Evolutionary conservation across 1,140 invertebrate genomes (phyloP), one percentile per base, ranked within the genome.

Genomic region (Chironomus striatipennis): DNA sequence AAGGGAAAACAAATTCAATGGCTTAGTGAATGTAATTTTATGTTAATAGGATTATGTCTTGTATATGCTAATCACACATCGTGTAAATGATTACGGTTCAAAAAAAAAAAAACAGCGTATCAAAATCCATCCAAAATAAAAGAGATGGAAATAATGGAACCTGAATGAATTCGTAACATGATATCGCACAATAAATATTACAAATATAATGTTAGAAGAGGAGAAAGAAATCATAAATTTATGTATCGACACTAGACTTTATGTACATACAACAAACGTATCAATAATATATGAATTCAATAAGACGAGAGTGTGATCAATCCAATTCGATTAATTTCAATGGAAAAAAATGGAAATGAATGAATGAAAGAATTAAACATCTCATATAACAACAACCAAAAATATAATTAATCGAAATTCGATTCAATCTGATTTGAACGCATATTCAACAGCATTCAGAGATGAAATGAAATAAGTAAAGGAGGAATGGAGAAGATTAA

Each of bases 31-130:
- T 70, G 65, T 70, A 70, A 70, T 70, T 20, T 70, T 70, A 70
- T 70, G 65, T 21, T 70, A 70, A 70, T 70, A 70, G 65, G 65
- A n/a, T 70, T 70, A 70, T 20, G 18, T 20, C 6, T 70, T 70
- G 65, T 70, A 70, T 70, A 70, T 70, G 65, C 65, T 70, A 70
- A 70, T 70, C 65, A 70, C 65, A 70, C 20, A 20, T 18, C n/a
- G 47, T 57, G 47, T 57, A 57, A 57, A 57, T 12, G 47, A 57
- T n/a, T 34, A 34, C 5, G 24, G 24, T 34, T n/a, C n/a, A n/a
- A n/a, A n/a, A n/a, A n/a, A n/a, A n/a, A n/a, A 34, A 34, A 34
- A 34, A 34, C 1, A 34, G 24, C 24, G 2, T 34, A 34, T 34
- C 24, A 1, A 34, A 34, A 34, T n/a, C n/a, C n/a, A n/a, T n/a